Evolutionary conservation across 2,113 vertebrate genomes (phyloP), one percentile per base, ranked within the genome.

Genomic region (Anolis carolinensis): DNA sequence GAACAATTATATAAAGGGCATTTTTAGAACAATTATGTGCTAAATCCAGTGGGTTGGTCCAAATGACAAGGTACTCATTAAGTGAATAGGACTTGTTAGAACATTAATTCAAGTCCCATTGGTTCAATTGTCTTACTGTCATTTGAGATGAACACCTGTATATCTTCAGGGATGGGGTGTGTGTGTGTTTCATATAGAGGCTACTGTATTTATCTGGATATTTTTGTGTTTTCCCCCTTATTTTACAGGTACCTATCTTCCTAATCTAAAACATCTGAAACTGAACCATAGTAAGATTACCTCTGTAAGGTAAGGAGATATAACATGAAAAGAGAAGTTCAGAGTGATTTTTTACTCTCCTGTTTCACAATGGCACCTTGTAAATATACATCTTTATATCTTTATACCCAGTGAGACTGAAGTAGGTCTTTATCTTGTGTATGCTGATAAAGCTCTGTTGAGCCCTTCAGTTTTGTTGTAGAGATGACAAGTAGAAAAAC

Each of bases 181-280:
- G 75, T 91, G 81, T 76, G 76, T 88, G 76, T 39, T n/a, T 86
- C 18, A 48, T 1, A 10, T 27, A 76, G 7, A 44, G 34, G 71
- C 76, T 30, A 55, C 73, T 65, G 13, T 75, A 50, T 39, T 25
- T 76, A 36, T 0, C 70, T 44, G 13, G 59, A 80, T 70, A 87
- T 27, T 55, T 7, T 72, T 91, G 52, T 44, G 30, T 83, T 79
- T 87, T 2, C 94, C 92, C 59, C 78, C 79, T 82, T 18, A 70
- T 86, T 71, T 78, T 59, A 20, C 90, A 99, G 99, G 98, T 94
- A 82, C 93, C 85, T 96, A 97, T 95, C 96, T 99, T 90, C 98
- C 98, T 86, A 97, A 93, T 78, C 97, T 99, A 92, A 93, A 93
- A 89, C 96, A 98, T 48, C 95, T 99, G 94, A 99, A 98, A 96